Evolutionary conservation across 2,888 invertebrate genomes (phyloP).

Genomic region (Timema podura): DNA sequence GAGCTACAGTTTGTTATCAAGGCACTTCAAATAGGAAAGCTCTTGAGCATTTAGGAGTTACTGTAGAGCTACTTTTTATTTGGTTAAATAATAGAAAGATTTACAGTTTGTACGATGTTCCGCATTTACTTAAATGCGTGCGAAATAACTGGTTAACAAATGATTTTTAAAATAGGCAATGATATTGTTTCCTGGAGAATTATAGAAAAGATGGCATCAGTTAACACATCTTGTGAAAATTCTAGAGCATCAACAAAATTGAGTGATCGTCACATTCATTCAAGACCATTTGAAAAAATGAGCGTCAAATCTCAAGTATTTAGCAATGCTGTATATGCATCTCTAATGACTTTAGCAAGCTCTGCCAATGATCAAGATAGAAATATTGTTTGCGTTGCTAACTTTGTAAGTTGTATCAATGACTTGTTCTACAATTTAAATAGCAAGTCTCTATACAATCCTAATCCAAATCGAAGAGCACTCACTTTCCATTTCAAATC

Average conservation of each 20-base stretch:
- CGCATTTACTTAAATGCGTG: slow-evolving; percentile 33
- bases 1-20: slow-evolving; percentile 34
- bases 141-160: slow-evolving; percentile 32
- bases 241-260: slow-evolving; percentile 34
- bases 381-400: slow-evolving; percentile 28
- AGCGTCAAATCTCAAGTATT: slow-evolving; percentile 35
- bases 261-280: slow-evolving; percentile 33
- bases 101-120: slow-evolving; percentile 32
- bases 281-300: slow-evolving; percentile 34
- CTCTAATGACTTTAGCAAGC: background rate
- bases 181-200: slow-evolving; percentile 18
- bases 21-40: slow-evolving; percentile 32
- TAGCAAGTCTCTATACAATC: no score
- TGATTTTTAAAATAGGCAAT: slow-evolving; percentile 27
- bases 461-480: no score
- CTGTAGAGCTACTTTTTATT: slow-evolving; percentile 30
- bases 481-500: no score
- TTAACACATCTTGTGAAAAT: background rate
- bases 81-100: slow-evolving; percentile 28
- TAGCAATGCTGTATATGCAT: slow-evolving; percentile 33
- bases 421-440: slow-evolving; percentile 31
- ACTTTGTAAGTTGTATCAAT: slow-evolving; percentile 34
- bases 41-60: slow-evolving; percentile 30
- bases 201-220: slow-evolving; percentile 27
- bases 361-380: background rate